These are phyloP conservation scores for Rhabdomys dilectus DNA, from an alignment of 2,113 vertebrate genomes.

Conservation along the genomic window DNA sequence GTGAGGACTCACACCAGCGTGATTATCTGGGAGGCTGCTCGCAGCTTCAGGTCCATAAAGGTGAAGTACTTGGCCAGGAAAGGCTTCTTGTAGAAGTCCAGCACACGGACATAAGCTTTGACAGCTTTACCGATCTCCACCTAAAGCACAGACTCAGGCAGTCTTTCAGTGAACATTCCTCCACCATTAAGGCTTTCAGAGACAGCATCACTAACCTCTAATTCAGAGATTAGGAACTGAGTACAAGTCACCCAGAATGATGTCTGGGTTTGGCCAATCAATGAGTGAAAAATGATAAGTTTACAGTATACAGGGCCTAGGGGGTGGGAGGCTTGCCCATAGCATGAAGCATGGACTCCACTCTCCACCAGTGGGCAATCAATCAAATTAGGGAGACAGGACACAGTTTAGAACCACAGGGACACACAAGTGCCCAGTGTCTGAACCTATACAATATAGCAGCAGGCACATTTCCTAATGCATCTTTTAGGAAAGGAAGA, in stretches of 20 bases:
- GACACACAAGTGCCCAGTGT: background rate
- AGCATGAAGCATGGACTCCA: background rate
- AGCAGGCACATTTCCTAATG: background rate
- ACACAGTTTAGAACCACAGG: background rate
- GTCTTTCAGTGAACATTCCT: background rate
- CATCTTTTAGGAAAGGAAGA: background rate
- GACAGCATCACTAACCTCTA: background rate
- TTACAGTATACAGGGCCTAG: background rate
- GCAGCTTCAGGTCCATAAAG: slow-evolving; percentile 94
- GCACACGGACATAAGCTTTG: slow-evolving; percentile 93
- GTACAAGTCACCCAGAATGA: background rate
- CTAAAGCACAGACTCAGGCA: slow-evolving; percentile 80
- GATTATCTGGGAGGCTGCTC: slow-evolving; percentile 92
- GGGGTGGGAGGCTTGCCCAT: background rate
- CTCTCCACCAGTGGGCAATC: background rate
- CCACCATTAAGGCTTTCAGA: background rate
- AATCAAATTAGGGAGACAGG: background rate
- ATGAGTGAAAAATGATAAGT: background rate
- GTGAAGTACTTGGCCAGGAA: slow-evolving; percentile 93
- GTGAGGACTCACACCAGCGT: slow-evolving; percentile 91
- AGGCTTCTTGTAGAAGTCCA: slow-evolving; percentile 94
- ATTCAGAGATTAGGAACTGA: background rate
- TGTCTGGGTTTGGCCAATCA: background rate
- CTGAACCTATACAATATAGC: accelerated
- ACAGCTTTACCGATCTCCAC: slow-evolving; percentile 97